Base-by-base conservation (phyloP, 2,797 vertebrate species). In the Hyperoplus immaculatus region DNA sequence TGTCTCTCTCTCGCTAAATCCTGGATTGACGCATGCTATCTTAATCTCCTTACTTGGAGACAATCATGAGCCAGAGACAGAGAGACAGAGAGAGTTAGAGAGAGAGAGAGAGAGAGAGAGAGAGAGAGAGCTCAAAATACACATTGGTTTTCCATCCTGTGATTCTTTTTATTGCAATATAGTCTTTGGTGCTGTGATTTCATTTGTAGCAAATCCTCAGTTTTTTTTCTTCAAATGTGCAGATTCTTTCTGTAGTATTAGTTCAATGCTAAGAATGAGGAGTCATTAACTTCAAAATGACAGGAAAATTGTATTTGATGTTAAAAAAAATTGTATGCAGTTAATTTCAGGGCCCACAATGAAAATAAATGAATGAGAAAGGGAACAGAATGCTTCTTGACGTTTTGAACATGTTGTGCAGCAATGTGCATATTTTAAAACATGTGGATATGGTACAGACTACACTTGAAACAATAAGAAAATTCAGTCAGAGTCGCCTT, bases 11-110 rank as follows among this genome's bases (percentile, higher is more conserved):
- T 83, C 84, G 92, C 87, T 91, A 94, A 95, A 95, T 93, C 94
- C 94, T 90, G 89, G 88, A 93, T 94, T 95, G 94, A 95, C 92
- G 86, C 92, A 92, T 94, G 91, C 89, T 88, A 89, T 94, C 92
- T 93, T 95, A 95, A 96, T 95, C 95, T 94, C 83, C 91, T 96
- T 95, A 95, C 88, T 85, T 86, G 81, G 86, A 94, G 92, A 91
- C 94, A 94, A 92, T 94, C 92, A 93, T 87, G 93, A 92, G 82
- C 83, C 84, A 81, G 69, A 85, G 84, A 78, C 75, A 56, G 49
- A 63, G 53, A 67, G 57, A 75, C 62, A 21, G 21, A 29, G 29
- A 29, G 29, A 29, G 29, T n/a, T n/a, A 29, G 29, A 29, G 29
- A 29, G 29, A 29, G 29, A 75, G 65, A 29, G 29, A 29, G 29